Percentiles rank a stretch among this genome's conserved stretches.
phyloP scores from a whole-genome alignment of 2,888 invertebrate genomes.

The Heliconius hortense region DNA sequence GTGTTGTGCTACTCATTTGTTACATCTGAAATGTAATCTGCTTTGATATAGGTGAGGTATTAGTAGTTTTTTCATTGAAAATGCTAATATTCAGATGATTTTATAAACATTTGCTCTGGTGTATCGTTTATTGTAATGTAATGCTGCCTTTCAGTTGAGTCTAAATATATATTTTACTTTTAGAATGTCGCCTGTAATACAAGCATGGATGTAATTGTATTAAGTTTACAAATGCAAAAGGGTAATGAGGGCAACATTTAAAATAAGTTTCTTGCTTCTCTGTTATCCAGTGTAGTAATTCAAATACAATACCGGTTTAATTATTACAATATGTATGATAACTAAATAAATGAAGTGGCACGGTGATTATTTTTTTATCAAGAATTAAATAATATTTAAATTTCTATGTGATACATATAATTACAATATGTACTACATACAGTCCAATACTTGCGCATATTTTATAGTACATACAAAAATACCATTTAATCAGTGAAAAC shows the following conservation, averaged over 20 bases:
- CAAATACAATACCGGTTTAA: conserved; percentile 12
- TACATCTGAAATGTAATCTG: conserved; percentile 29
- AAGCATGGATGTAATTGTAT: background rate
- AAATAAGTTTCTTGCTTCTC: conserved; percentile 8
- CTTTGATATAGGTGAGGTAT: conserved; percentile 21
- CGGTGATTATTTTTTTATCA: background rate
- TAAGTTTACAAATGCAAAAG: background rate
- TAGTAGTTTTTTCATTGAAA: background rate
- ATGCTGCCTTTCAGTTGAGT: background rate
- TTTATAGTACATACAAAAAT: background rate
- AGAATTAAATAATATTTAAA: conserved; percentile 7
- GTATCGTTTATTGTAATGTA: background rate
- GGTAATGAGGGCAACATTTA: background rate
- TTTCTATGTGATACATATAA: background rate
- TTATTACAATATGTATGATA: conserved; percentile 7
- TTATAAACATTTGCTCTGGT: too few relatives aligned
- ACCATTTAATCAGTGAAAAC: background rate
- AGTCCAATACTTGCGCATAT: background rate
- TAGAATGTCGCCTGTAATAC: background rate
- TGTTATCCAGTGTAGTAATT: background rate
- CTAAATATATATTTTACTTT: conserved; percentile 3
- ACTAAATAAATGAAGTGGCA: background rate
- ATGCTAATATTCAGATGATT: background rate
- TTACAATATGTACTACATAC: background rate
- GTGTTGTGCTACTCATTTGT: conserved; percentile 22